These are phyloP conservation scores for Platygyra sinensis DNA, from an alignment of 64 coral and sea anemone species.

Conservation along the genomic window DNA sequence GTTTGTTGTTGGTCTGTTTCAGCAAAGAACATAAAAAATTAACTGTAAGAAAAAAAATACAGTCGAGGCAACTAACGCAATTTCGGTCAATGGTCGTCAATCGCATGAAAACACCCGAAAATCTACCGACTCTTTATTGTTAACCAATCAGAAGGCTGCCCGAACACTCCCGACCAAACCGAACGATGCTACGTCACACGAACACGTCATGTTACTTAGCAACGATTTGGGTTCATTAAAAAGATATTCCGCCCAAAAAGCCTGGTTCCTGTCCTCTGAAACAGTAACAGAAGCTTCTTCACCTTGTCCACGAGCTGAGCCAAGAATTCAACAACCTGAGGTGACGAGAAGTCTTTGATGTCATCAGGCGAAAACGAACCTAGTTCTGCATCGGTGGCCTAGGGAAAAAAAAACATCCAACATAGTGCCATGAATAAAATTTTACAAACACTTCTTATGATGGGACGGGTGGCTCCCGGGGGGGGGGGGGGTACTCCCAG, in stretches of 20 bases:
- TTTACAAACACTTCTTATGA: too few species aligned
- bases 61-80: not conserved
- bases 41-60: not conserved
- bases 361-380: constrained; percentile 9
- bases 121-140: too few species aligned
- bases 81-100: not conserved
- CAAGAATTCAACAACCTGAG: constrained; percentile 36
- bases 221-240: too few species aligned
- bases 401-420: not conserved
- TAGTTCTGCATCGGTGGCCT: constrained; percentile 27
- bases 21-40: not conserved
- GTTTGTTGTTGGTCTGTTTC: constrained; percentile 19
- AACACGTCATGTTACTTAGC: too few species aligned
- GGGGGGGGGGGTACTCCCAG: too few species aligned
- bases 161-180: too few species aligned
- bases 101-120: not conserved
- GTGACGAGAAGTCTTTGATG: constrained; percentile 7
- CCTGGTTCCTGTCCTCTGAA: too few species aligned
- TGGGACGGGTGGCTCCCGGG: too few species aligned
- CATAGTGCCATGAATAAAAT: too few species aligned
- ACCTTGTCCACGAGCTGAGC: constrained; percentile 39
- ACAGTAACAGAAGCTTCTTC: not conserved
- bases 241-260: too few species aligned
- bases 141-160: too few species aligned
- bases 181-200: too few species aligned